Percentiles rank a stretch among this genome's conserved stretches.
Conservation (phyloP, 2,888 invertebrate genomes). For the Thysanoteuthis rhombus region DNA sequence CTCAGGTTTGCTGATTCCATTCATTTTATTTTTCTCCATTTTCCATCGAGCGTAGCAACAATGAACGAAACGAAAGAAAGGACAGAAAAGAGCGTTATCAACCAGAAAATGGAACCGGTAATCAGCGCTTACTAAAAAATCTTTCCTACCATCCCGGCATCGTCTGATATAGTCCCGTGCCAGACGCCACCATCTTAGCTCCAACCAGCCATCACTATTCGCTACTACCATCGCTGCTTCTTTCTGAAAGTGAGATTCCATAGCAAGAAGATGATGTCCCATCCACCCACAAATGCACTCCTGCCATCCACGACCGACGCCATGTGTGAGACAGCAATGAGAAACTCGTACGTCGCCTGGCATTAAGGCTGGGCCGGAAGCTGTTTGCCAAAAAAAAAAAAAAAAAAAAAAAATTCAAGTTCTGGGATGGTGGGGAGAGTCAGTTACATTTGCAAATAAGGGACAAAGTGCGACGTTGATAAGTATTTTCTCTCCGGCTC, state of each 20-base stretch:
- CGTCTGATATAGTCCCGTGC: neutral
- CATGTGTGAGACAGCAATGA: neutral
- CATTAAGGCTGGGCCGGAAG: neutral
- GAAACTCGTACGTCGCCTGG: neutral
- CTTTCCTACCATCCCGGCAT: neutral
- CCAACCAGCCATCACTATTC: neutral
- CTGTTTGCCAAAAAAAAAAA: neutral
- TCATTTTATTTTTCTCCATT: no score
- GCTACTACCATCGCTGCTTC: neutral
- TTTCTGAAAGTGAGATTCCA: neutral
- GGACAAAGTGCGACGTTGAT: neutral
- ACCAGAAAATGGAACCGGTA: neutral
- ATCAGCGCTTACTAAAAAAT: neutral
- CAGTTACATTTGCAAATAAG: neutral
- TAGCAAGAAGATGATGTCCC: neutral
- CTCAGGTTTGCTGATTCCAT: no score
- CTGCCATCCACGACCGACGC: neutral
- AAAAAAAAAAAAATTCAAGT: no score
- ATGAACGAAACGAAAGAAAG: neutral
- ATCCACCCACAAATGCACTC: neutral
- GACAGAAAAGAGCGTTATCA: neutral
- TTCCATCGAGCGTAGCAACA: neutral
- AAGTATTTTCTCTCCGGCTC: neutral
- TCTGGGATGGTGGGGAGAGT: neutral
- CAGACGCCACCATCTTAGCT: neutral